Evolutionary conservation across 2,113 vertebrate species (phyloP), one percentile per base, ranked within the genome.

Genomic region (cat (Felis catus)): DNA sequence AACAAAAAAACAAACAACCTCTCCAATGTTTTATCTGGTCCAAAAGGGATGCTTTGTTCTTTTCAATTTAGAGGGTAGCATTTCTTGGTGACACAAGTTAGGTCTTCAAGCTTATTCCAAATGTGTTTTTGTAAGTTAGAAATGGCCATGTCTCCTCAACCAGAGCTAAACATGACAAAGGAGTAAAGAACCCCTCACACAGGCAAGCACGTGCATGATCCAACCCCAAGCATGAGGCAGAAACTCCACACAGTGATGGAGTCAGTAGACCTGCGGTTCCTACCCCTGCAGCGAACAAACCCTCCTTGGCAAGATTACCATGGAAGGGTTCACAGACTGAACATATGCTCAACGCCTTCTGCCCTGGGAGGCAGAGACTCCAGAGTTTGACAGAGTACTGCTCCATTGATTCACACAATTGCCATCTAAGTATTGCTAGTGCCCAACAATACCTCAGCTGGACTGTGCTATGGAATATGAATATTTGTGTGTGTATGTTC

Each of bases 11-110:
- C 36, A 68, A 84, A 84, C n/a, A 5, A 19, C 11, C n/a, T 55
- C 51, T 85, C 39, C 45, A 53, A 0, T 41, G 68, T 85, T 82
- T 90, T 68, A 76, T 71, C 36, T 91, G 16, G 4, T 81, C 71
- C 2, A 7, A 48, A 92, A 89, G 29, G 10, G 45, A 41, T 41
- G 15, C 66, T 96, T 92, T 39, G n/a, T 36, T 87, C 25, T n/a
- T 65, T 81, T 96, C 79, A 27, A 83, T 73, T 88, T 76, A 15
- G 78, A 97, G 65, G 33, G 14, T 45, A 61, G 29, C n/a, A 14
- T 27, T 94, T 91, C 85, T 89, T 82, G 88, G 48, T 33, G 91
- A 53, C 48, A n/a, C 55, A 58, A 48, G 8, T 6, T 71, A 48
- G 58, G 27, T 39, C 21, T 41, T 94, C 25, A 23, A 87, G 66